Base-by-base conservation (phyloP, 1,140 invertebrate genomes). In the Tetragnatha versicolor region DNA sequence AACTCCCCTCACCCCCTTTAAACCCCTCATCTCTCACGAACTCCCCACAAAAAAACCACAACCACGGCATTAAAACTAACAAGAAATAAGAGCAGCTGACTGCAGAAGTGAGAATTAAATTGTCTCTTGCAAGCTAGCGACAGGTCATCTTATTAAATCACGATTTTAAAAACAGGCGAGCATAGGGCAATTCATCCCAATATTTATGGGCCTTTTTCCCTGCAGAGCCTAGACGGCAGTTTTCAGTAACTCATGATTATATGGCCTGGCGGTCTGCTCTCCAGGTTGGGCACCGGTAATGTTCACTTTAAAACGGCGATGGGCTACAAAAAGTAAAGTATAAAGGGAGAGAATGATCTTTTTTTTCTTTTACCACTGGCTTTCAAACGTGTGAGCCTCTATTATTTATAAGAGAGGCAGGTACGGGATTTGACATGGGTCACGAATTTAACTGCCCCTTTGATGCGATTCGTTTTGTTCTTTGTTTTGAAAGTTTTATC, bases 141-240 rank as follows among this genome's bases (percentile, higher is more conserved):
- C 39, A 68, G 65, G 65, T 68, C 65, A 68, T 68, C 22, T 68
- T 68, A 68, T 68, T 68, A 68, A 68, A 68, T 68, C 65, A 68
- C 65, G 65, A 49, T 68, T 68, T 49, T 29, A 68, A 68, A 68
- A 22, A 68, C 65, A 31, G 10, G 65, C 12, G 1, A 2, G 45
- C n/a, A 20, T 9, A 14, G 42, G 42, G 65, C 65, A 49, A 49
- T 68, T 68, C 49, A 68, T 68, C 49, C 45, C 14, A 6, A 49
- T 29, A 68, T 68, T 68, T 68, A 68, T 68, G 65, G 39, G 65
- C 9, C 20, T 12, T 17, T 29, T 33, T 31, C 31, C 37, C 22
- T 14, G 3, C 27, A 10, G 6, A 29, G 45, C 10, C 31, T 7
- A 22, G 10, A 10, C 9, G 45, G 39, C 45, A 39, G 49, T 68